Evolutionary conservation across 2,888 invertebrate genomes (phyloP).

Genomic region (Congeria kusceri): DNA sequence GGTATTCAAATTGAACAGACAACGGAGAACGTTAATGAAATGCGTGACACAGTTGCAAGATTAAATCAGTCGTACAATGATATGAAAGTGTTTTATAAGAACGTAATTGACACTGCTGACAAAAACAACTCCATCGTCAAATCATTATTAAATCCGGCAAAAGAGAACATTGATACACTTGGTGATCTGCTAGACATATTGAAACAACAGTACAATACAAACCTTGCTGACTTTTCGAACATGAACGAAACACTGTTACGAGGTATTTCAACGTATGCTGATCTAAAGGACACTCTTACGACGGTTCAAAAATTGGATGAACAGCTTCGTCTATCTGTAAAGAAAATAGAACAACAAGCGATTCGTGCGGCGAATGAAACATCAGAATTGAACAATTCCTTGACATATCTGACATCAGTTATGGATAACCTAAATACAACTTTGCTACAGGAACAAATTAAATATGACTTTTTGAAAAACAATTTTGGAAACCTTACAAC

Average conservation of each 20-base stretch:
- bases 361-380: not conserved
- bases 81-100: conserved; percentile 38
- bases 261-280: conserved; percentile 17
- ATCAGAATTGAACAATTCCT: conserved; percentile 15
- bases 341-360: conserved; percentile 12
- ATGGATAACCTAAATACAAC: conserved; percentile 43
- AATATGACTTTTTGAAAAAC: conserved; percentile 45
- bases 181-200: not conserved
- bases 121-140: conserved; percentile 41
- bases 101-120: conserved; percentile 40
- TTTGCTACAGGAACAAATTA: conserved; percentile 34
- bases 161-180: not conserved
- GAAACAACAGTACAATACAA: not conserved
- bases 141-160: conserved; percentile 4
- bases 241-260: conserved; percentile 45
- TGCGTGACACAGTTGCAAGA: conserved; percentile 8
- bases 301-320: conserved; percentile 20
- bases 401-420: conserved; percentile 12
- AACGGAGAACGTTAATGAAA: conserved; percentile 8
- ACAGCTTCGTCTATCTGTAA: conserved; percentile 10
- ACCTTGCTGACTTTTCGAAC: conserved; percentile 10
- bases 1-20: conserved; percentile 24
- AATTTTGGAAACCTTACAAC: conserved; percentile 33
- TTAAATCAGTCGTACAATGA: conserved; percentile 33
- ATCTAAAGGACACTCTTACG: conserved; percentile 31